Evolutionary conservation across 2,888 invertebrate species (phyloP).

Genomic region (Drosophila prostipennis): DNA sequence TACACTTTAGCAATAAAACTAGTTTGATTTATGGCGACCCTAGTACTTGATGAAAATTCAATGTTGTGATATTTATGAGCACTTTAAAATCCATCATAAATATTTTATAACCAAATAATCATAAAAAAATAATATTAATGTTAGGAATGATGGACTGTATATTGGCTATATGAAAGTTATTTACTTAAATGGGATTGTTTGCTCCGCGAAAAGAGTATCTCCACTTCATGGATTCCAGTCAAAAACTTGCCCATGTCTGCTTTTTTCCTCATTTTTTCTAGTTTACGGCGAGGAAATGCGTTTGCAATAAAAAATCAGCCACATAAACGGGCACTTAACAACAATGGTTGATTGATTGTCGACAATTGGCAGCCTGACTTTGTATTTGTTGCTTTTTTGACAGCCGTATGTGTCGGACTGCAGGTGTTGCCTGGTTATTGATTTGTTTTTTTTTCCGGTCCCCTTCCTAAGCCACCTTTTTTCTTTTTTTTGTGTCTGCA

Average conservation of each 20-base stretch:
- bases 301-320: constrained; percentile 58
- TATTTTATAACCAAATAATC: no score
- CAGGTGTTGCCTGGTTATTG: constrained; percentile 51
- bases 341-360: constrained; percentile 78
- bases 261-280: constrained; percentile 36
- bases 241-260: constrained; percentile 10
- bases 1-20: background rate
- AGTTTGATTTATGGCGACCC: no score
- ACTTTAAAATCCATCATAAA: no score
- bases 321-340: constrained; percentile 58
- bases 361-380: constrained; percentile 63
- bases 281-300: constrained; percentile 52
- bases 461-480: background rate
- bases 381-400: constrained; percentile 41
- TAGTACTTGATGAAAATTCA: no score
- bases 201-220: constrained; percentile 4
- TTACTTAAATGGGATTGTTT: background rate
- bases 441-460: constrained; percentile 27
- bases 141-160: background rate
- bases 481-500: constrained; percentile 14
- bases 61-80: no score
- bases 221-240: background rate
- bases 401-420: constrained; percentile 30
- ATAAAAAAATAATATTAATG: background rate
- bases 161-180: constrained; percentile 4